Percentiles rank a stretch among this genome's conserved stretches.
These are phyloP conservation scores for Liasis olivaceus DNA, from an alignment of 2,797 vertebrate genomes.

Conservation along the genomic window DNA sequence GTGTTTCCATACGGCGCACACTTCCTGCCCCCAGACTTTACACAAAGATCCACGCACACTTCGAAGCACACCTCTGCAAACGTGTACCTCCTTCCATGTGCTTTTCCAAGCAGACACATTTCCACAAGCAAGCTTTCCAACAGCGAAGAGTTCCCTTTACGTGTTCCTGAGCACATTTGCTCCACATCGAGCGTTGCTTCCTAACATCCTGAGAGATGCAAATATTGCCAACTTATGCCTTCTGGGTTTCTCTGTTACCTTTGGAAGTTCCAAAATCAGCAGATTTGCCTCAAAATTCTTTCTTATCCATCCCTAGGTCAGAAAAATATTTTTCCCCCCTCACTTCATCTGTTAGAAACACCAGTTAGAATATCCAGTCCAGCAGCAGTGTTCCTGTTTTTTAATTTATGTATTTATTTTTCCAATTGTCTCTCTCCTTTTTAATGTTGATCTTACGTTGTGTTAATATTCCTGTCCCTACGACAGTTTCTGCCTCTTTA, in stretches of 20 bases:
- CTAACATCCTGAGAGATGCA: background rate
- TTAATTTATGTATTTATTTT: background rate
- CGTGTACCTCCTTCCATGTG: too few relatives aligned
- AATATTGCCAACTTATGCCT: background rate
- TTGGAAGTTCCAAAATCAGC: background rate
- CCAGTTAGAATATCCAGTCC: background rate
- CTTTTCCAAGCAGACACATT: too few relatives aligned
- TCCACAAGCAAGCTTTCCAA: background rate
- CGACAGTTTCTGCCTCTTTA: background rate
- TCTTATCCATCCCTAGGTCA: background rate
- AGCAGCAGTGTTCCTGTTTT: background rate
- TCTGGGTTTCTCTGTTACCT: background rate
- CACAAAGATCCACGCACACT: too few relatives aligned
- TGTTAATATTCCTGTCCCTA: background rate
- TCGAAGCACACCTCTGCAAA: too few relatives aligned
- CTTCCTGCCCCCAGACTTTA: too few relatives aligned
- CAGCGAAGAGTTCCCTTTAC: background rate
- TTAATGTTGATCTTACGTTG: background rate
- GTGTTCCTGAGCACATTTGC: background rate
- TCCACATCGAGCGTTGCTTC: background rate
- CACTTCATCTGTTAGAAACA: background rate
- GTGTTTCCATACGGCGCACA: too few relatives aligned
- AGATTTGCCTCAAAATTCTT: background rate
- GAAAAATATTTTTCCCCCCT: background rate
- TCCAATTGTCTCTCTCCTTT: background rate